A percentile compares a stretch with the other conserved stretches of the same genome.
Conservation (phyloP, 2,888 invertebrate species). For the Leuctra nigra region DNA sequence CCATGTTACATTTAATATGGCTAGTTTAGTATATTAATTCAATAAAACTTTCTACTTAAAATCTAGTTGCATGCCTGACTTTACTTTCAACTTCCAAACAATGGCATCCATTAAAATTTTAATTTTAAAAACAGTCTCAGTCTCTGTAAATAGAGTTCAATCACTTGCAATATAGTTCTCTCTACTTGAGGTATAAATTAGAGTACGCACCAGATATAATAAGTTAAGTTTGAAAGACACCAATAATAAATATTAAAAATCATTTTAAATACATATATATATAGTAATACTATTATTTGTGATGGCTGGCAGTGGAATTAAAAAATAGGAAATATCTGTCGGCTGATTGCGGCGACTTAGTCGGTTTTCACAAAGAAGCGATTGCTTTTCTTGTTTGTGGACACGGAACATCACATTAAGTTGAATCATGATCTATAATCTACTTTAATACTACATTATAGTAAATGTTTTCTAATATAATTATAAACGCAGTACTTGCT, state of each 20-base stretch:
- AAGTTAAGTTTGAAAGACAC: no score
- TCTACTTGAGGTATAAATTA: no score
- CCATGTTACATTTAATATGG: constrained; percentile 21
- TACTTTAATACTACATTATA: neutral
- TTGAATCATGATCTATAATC: neutral
- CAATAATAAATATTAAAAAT: no score
- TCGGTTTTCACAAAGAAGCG: neutral
- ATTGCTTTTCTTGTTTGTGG: constrained; percentile 12
- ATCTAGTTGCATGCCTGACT: neutral
- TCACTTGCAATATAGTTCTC: no score
- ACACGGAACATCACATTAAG: constrained; percentile 12
- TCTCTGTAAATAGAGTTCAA: neutral
- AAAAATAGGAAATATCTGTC: no score
- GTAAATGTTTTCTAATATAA: constrained; percentile 2
- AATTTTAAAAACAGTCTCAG: neutral
- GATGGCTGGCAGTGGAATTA: no score
- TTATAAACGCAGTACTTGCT: constrained; percentile 8
- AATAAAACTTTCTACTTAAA: neutral
- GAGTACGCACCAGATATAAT: no score
- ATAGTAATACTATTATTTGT: no score
- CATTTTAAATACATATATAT: no score
- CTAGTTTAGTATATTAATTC: constrained; percentile 8
- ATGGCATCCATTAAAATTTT: no score
- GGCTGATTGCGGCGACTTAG: no score
- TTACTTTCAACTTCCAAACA: neutral